phyloP scores from a whole-genome alignment of 2,888 invertebrate genomes.

The Globia sparganii region DNA sequence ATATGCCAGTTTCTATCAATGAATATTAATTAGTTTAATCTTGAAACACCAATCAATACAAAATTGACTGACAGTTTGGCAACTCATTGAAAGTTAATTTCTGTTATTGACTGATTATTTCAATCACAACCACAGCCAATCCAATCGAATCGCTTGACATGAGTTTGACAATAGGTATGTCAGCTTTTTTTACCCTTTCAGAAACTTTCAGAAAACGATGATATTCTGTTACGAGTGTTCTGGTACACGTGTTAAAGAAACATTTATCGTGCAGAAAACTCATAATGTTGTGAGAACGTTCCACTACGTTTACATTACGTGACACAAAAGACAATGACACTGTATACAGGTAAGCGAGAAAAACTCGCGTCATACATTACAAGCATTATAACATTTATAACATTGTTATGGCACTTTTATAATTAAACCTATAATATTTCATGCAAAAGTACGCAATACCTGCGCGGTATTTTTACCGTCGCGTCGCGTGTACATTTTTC shows the following conservation, averaged over 20 bases:
- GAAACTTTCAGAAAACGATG: not conserved
- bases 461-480: conserved; percentile 26
- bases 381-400: conserved; percentile 47
- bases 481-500: conserved; percentile 31
- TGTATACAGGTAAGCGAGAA: conserved; percentile 57
- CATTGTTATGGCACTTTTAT: conserved; percentile 52
- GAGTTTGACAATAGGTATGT: not conserved
- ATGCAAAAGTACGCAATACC: conserved; percentile 67
- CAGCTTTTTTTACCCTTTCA: not conserved
- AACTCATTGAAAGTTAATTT: not conserved
- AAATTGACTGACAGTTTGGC: not conserved
- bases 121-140: not conserved
- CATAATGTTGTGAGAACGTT: conserved; percentile 55
- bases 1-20: not conserved
- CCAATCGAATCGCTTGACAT: not conserved
- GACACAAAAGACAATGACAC: conserved; percentile 67
- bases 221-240: not conserved
- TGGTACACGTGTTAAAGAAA: conserved; percentile 30
- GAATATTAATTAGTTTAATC: not conserved
- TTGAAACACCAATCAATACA: not conserved
- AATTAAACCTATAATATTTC: conserved; percentile 57
- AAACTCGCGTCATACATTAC: conserved; percentile 54
- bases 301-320: conserved; percentile 59
- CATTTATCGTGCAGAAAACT: conserved; percentile 32
- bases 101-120: no score